Conservation (phyloP, 2,888 invertebrate species). For the Nudaria mundana region DNA sequence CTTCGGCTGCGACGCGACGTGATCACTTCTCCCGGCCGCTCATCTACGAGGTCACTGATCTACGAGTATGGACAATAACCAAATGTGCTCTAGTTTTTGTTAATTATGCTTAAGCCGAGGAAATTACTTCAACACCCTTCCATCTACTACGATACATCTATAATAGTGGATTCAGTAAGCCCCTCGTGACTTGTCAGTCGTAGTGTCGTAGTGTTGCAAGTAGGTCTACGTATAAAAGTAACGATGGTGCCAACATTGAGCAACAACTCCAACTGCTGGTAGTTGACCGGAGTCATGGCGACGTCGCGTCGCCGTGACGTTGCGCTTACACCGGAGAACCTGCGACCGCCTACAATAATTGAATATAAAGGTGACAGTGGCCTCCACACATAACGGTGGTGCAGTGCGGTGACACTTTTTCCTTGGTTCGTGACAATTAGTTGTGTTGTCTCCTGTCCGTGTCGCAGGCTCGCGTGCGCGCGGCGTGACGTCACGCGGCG, state of each 20-base stretch:
- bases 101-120: background rate
- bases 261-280: too few relatives aligned
- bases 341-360: background rate
- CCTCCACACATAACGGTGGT: background rate
- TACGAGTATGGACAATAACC: background rate
- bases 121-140: too few relatives aligned
- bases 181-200: too few relatives aligned
- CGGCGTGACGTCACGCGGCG: slow-evolving; percentile 16
- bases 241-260: too few relatives aligned
- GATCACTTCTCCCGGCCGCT: slow-evolving; percentile 12
- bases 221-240: too few relatives aligned
- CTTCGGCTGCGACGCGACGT: too few relatives aligned
- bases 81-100: background rate
- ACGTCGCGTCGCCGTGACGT: too few relatives aligned
- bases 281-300: too few relatives aligned
- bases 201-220: too few relatives aligned
- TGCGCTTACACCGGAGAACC: background rate
- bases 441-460: background rate
- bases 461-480: slow-evolving; percentile 13
- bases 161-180: too few relatives aligned
- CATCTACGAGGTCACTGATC: background rate
- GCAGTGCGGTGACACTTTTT: background rate
- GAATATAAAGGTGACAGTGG: background rate
- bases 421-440: slow-evolving; percentile 38
- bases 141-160: too few relatives aligned